phyloP scores from a whole-genome alignment of 2,797 vertebrate genomes.

The Columba guinea region DNA sequence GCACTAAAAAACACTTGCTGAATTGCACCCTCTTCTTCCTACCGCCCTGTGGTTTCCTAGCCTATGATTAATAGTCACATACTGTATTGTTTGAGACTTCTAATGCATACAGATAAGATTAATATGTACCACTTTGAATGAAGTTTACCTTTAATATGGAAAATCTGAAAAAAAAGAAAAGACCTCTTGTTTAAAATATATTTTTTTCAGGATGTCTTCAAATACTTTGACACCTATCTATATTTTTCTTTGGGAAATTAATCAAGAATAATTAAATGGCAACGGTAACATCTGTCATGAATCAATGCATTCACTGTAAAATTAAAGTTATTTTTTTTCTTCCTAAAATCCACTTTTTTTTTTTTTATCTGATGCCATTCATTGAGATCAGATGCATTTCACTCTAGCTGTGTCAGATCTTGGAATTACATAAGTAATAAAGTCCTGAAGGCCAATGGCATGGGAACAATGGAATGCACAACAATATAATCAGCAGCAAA shows the following conservation, averaged over 20 bases:
- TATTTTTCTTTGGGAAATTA: slow-evolving; percentile 75
- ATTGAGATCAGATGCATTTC: slow-evolving; percentile 80
- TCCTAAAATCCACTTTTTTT: slow-evolving; percentile 67
- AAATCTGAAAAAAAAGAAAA: slow-evolving; percentile 26
- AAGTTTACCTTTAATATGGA: slow-evolving; percentile 5
- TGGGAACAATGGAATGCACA: slow-evolving; percentile 76
- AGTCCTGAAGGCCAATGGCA: slow-evolving; percentile 74
- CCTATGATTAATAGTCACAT: not conserved
- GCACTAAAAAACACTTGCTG: not conserved
- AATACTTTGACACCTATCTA: slow-evolving; percentile 73
- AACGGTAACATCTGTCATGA: slow-evolving; percentile 78
- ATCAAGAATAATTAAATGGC: slow-evolving; percentile 77
- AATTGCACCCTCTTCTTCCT: not conserved
- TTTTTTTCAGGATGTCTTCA: slow-evolving; percentile 69
- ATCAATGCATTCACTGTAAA: slow-evolving; percentile 71
- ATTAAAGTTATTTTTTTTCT: slow-evolving; percentile 73
- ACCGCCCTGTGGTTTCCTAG: fast-evolving
- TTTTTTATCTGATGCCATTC: slow-evolving; percentile 67
- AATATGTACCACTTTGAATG: not conserved
- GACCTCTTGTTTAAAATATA: slow-evolving; percentile 67
- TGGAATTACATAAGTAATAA: slow-evolving; percentile 76
- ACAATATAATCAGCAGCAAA: slow-evolving; percentile 78
- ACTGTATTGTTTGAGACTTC: not conserved
- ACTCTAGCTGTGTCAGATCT: slow-evolving; percentile 67
- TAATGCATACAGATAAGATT: not conserved